These are phyloP conservation scores for Dermochelys coriacea DNA, from an alignment of 2,797 vertebrate genomes.

Conservation along the genomic window DNA sequence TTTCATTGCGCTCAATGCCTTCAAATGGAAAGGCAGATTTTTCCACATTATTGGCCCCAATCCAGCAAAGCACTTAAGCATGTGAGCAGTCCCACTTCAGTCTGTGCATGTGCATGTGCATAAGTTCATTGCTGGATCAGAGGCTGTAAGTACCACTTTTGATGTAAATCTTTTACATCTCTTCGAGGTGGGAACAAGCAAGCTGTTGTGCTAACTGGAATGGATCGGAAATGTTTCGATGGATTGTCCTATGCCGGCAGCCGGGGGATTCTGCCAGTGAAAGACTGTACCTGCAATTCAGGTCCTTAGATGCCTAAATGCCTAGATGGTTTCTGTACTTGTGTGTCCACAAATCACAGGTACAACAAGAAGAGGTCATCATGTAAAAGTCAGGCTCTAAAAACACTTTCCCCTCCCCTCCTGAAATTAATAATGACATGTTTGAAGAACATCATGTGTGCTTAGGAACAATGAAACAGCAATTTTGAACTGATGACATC, in stretches of 20 bases:
- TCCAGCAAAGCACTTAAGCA: neutral
- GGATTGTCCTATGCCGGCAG: neutral
- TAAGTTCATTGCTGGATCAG: neutral
- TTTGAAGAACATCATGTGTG: neutral
- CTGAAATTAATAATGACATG: neutral
- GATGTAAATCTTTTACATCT: neutral
- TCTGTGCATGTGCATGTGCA: too few species aligned
- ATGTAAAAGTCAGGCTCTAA: neutral
- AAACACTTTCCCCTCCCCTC: neutral
- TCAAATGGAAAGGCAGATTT: neutral
- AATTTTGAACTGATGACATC: neutral
- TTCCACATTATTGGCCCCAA: neutral
- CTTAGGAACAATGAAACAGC: neutral
- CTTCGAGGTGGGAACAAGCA: neutral
- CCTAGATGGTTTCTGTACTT: constrained; percentile 1
- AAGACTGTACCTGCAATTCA: neutral
- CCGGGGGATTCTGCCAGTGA: neutral
- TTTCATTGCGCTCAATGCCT: neutral
- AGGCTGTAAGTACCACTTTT: neutral
- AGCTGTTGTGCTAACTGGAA: neutral
- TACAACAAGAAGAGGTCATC: neutral
- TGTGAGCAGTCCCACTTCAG: too few species aligned
- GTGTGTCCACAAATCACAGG: neutral
- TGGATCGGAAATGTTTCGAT: too few species aligned
- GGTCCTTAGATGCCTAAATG: neutral